Conservation (phyloP, 2,888 invertebrate genomes). For the Petrolisthes cinctipes region DNA sequence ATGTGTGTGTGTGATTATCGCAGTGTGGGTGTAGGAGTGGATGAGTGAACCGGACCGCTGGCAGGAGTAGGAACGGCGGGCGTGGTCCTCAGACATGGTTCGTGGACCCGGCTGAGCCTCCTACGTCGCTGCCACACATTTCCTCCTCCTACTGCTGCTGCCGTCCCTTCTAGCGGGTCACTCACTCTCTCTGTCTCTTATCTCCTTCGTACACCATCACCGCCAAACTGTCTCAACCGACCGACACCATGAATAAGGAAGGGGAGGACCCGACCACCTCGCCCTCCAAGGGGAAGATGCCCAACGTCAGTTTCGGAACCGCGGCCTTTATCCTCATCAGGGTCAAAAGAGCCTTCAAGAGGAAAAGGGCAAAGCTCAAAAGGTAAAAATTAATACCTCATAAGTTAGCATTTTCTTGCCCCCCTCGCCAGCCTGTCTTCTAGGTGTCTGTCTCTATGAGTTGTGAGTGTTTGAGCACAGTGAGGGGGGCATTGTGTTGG, state of each 20-base stretch:
- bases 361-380: slow-evolving; percentile 80
- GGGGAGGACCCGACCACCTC: slow-evolving; percentile 47
- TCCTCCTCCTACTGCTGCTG: background rate
- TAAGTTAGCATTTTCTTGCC: background rate
- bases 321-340: slow-evolving; percentile 88
- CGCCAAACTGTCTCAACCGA: background rate
- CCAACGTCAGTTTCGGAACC: slow-evolving; percentile 76
- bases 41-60: background rate
- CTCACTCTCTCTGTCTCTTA: slow-evolving; percentile 5
- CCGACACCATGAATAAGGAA: slow-evolving; percentile 45
- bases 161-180: background rate
- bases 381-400: slow-evolving; percentile 74
- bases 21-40: background rate
- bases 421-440: background rate
- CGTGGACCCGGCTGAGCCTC: background rate
- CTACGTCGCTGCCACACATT: background rate
- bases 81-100: background rate
- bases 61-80: background rate
- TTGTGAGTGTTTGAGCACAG: slow-evolving; percentile 7
- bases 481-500: slow-evolving; percentile 17
- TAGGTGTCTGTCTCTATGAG: background rate
- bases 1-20: background rate
- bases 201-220: background rate
- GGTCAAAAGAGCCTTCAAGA: slow-evolving; percentile 90
- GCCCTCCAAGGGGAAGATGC: slow-evolving; percentile 56